These are phyloP conservation scores for Pseudomyrmex cubaensis DNA, from an alignment of 1,140 invertebrate species.

Conservation along the genomic window DNA sequence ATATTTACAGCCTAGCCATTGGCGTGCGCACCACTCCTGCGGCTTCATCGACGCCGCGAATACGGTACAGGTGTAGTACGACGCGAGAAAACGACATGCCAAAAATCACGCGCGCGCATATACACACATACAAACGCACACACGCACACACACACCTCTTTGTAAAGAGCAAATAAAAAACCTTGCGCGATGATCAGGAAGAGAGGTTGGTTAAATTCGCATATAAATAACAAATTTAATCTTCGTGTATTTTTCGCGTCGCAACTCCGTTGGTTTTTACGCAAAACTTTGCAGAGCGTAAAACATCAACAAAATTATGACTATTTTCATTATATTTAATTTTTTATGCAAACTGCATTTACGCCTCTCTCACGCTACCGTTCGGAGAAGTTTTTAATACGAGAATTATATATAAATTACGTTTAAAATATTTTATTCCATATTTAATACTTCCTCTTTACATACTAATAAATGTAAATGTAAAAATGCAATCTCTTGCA, in stretches of 20 bases:
- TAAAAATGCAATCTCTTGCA: conserved; percentile 34
- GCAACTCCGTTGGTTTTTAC: too few relatives aligned
- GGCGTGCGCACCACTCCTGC: conserved; percentile 37
- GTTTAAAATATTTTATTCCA: conserved; percentile 59
- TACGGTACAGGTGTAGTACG: neutral
- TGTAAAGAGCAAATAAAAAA: too few relatives aligned
- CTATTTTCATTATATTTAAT: conserved; percentile 5
- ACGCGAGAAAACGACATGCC: neutral
- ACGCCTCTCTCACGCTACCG: neutral
- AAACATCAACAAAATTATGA: too few relatives aligned
- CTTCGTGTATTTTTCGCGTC: too few relatives aligned
- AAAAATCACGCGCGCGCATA: neutral
- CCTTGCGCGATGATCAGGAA: too few relatives aligned
- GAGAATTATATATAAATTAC: conserved; percentile 36
- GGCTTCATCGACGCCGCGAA: neutral
- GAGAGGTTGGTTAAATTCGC: too few relatives aligned
- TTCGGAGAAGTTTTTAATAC: conserved; percentile 19
- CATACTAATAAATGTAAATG: conserved; percentile 66
- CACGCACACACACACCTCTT: too few relatives aligned
- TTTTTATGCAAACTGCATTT: conserved; percentile 30
- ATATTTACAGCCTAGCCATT: conserved; percentile 78
- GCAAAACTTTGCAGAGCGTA: too few relatives aligned
- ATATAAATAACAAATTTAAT: too few relatives aligned
- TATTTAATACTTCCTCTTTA: conserved; percentile 51
- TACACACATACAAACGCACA: neutral